Percentiles rank a stretch among this genome's conserved stretches.
Evolutionary conservation across 2,888 invertebrate genomes (phyloP).

Genomic region (Scaptomyza reducta): DNA sequence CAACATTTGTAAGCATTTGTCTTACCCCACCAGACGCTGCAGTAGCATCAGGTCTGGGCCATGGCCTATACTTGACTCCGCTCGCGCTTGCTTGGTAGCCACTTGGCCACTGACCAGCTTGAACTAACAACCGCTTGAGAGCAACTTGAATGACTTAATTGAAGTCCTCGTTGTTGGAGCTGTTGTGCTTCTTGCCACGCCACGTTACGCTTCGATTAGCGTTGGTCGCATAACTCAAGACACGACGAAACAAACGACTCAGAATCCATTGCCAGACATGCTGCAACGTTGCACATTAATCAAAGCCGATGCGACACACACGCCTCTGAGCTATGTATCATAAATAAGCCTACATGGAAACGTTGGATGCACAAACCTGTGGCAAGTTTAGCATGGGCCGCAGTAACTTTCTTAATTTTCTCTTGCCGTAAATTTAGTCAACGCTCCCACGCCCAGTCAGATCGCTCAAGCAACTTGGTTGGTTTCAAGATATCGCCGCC

Average conservation of each 20-base stretch:
- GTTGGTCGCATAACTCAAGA: slow-evolving; percentile 56
- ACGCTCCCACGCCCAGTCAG: slow-evolving; percentile 5
- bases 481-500: slow-evolving; percentile 25
- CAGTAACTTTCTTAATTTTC: slow-evolving; percentile 72
- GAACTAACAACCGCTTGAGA: slow-evolving; percentile 47
- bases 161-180: slow-evolving; percentile 39
- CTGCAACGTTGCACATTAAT: slow-evolving; percentile 56
- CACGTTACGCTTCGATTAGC: slow-evolving; percentile 35
- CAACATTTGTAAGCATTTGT: slow-evolving; percentile 57
- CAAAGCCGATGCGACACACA: slow-evolving; percentile 42
- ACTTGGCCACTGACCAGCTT: slow-evolving; percentile 47
- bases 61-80: slow-evolving; percentile 55
- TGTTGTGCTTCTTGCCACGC: slow-evolving; percentile 9
- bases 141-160: slow-evolving; percentile 53
- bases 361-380: slow-evolving; percentile 34
- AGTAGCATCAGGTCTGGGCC: slow-evolving; percentile 16
- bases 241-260: slow-evolving; percentile 18
- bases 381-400: slow-evolving; percentile 6
- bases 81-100: slow-evolving; percentile 35
- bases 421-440: slow-evolving; percentile 58
- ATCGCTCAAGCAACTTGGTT: slow-evolving; percentile 24
- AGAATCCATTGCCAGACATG: slow-evolving; percentile 60
- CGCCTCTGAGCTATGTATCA: slow-evolving; percentile 47
- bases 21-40: slow-evolving; percentile 19
- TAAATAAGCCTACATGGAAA: slow-evolving; percentile 61